Percentiles rank a stretch among this genome's conserved stretches.
Conservation (phyloP, 1,140 invertebrate genomes). For the Scaptomyza pallida region DNA sequence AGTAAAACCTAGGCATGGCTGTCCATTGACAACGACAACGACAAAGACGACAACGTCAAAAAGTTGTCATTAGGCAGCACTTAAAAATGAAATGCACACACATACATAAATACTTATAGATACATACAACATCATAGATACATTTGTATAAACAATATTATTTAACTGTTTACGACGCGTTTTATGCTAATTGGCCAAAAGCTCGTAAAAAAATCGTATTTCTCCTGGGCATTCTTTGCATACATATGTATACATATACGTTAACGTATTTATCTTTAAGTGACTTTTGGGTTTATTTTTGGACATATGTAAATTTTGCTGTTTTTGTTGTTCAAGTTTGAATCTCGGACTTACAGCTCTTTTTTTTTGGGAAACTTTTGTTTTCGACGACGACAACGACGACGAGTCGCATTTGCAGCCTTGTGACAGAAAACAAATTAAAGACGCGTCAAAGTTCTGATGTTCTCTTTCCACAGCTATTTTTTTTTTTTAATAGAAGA, state of each 20-base stretch:
- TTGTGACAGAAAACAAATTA: constrained; percentile 43
- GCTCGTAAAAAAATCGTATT: constrained; percentile 48
- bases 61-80: constrained; percentile 73
- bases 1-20: constrained; percentile 43
- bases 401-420: constrained; percentile 18
- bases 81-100: constrained; percentile 67
- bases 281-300: constrained; percentile 47
- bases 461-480: constrained; percentile 41
- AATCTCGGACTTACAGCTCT: constrained; percentile 10
- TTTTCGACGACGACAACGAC: constrained; percentile 39
- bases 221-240: constrained; percentile 32
- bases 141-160: constrained; percentile 69
- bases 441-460: constrained; percentile 35
- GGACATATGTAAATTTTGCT: constrained; percentile 39
- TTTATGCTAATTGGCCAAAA: constrained; percentile 70
- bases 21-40: background rate
- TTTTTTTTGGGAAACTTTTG: constrained; percentile 50
- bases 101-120: constrained; percentile 16
- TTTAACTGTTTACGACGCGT: constrained; percentile 77
- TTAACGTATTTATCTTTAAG: constrained; percentile 4
- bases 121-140: constrained; percentile 33
- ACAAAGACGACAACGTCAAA: constrained; percentile 12
- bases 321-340: constrained; percentile 11
- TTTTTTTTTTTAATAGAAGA: constrained; percentile 43
- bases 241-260: constrained; percentile 9